These are phyloP conservation scores for Hemibagrus guttatus DNA, from an alignment of 2,797 vertebrate species.

Conservation along the genomic window DNA sequence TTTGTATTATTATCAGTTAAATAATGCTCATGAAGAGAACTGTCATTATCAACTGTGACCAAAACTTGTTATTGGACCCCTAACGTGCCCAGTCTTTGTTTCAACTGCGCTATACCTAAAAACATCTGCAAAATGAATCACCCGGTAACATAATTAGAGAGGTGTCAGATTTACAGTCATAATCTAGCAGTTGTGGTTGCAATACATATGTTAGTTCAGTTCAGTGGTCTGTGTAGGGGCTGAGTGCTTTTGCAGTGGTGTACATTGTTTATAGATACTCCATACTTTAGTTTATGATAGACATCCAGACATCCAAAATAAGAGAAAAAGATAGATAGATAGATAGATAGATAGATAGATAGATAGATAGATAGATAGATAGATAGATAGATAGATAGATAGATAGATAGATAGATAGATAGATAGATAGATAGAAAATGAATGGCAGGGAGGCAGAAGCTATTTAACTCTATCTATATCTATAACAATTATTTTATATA, in stretches of 20 bases:
- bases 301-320: conserved; percentile 2
- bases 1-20: background rate
- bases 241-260: conserved; percentile 18
- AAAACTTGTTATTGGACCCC: background rate
- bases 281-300: background rate
- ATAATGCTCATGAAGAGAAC: background rate
- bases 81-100: background rate
- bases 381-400: background rate
- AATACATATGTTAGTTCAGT: conserved; percentile 5
- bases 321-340: background rate
- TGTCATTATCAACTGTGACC: background rate
- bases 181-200: background rate
- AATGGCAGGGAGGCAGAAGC: no score
- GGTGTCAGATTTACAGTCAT: background rate
- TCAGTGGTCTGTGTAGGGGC: conserved; percentile 3
- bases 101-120: background rate
- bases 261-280: conserved; percentile 15
- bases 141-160: background rate
- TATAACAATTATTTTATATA: background rate
- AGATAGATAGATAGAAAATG: no score
- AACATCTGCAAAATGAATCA: conserved; percentile 25
- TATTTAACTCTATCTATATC: background rate
- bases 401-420: background rate
- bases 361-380: no score
- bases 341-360: no score